Percentiles rank a stretch among this genome's conserved stretches.
These are phyloP conservation scores for Centrocercus urophasianus DNA, from an alignment of 2,113 vertebrate genomes.

Conservation along the genomic window DNA sequence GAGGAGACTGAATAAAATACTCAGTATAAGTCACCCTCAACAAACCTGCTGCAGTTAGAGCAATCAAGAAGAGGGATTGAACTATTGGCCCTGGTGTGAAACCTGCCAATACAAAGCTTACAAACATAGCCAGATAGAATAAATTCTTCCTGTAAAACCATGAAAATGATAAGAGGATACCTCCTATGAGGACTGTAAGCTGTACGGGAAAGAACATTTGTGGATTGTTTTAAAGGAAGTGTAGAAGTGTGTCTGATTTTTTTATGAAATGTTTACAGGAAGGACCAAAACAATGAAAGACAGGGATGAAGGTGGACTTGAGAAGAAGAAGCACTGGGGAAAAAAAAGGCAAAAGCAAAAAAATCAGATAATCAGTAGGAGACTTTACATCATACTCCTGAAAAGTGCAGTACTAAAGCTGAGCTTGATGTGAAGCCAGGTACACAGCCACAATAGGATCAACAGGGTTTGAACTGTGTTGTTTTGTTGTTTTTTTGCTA, in stretches of 20 bases:
- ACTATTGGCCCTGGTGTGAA: background rate
- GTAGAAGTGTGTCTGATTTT: background rate
- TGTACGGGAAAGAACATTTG: background rate
- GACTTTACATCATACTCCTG: background rate
- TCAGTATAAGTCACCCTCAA: fast-evolving
- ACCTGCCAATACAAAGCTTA: fast-evolving
- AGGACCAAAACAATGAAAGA: background rate
- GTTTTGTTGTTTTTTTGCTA: background rate
- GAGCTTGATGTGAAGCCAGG: background rate
- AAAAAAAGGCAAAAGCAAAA: background rate
- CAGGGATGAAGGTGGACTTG: fast-evolving
- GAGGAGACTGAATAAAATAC: background rate
- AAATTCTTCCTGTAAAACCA: background rate
- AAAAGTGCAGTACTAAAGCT: background rate
- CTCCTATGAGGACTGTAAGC: background rate
- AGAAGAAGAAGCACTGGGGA: background rate
- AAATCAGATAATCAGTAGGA: background rate
- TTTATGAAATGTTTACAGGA: background rate
- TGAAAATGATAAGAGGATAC: background rate
- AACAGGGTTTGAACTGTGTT: background rate
- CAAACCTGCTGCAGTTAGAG: background rate
- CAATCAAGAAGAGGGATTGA: background rate
- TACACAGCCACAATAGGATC: background rate
- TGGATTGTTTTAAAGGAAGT: background rate
- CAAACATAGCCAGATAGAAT: background rate